Percentiles rank a stretch among this genome's conserved stretches.
Evolutionary conservation across 2,113 vertebrate species (phyloP).

Genomic region (Gasterosteus nipponicus): DNA sequence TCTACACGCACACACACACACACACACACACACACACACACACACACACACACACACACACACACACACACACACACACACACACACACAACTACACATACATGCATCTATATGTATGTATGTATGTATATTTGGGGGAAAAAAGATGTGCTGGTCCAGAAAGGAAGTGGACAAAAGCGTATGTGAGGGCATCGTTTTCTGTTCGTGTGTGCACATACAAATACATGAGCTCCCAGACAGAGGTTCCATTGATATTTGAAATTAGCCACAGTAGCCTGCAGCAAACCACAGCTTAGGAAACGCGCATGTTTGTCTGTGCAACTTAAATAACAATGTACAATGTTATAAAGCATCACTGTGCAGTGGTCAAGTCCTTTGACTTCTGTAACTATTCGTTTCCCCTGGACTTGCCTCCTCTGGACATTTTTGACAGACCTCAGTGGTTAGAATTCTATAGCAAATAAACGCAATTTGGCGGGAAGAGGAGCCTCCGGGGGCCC

Average conservation of each 20-base stretch:
- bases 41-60: background rate
- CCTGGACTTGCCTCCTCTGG: background rate
- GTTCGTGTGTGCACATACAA: background rate
- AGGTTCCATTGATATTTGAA: constrained; percentile 30
- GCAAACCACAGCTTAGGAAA: constrained; percentile 20
- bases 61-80: constrained; percentile 13
- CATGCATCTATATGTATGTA: background rate
- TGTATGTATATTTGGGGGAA: constrained; percentile 29
- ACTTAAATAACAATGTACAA: constrained; percentile 2
- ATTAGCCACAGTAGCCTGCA: constrained; percentile 1
- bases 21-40: constrained; percentile 11
- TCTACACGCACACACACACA: constrained; percentile 16
- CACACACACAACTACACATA: background rate
- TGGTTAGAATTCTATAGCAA: background rate
- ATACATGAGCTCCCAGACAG: constrained; percentile 13
- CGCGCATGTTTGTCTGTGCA: background rate
- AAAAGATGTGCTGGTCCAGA: constrained; percentile 49
- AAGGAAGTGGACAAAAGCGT: constrained; percentile 22
- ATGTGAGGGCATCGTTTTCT: constrained; percentile 21
- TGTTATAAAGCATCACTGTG: constrained; percentile 12
- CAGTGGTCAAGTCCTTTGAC: background rate
- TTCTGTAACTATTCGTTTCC: constrained; percentile 10
- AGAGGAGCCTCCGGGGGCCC: no score
- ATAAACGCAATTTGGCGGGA: background rate
- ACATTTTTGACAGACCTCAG: background rate